Evolutionary conservation across 2,113 vertebrate species (phyloP), one percentile per base, ranked within the genome.

Genomic region (Anoura caudifer): DNA sequence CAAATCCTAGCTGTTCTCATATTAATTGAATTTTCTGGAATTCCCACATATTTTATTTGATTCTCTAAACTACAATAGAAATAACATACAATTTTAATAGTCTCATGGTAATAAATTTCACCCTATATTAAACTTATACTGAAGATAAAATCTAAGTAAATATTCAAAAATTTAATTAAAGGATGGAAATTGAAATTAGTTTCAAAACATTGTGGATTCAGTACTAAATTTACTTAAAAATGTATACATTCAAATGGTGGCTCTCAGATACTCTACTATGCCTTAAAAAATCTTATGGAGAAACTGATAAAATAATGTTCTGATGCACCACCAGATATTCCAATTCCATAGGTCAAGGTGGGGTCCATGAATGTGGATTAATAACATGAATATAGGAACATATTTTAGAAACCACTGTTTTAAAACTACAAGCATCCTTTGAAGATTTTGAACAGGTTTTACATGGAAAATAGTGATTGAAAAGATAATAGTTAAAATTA

Each of bases 341-440:
- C 41, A 24, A 4, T 43, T 79, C 11, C 28, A 19, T 80, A 36
- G 41, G 12, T 28, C 5, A 91, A 38, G 12, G 26, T 43, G 1
- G 2, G 4, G 0, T 45, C 7, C 8, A 28, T 13, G 16, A 41
- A 31, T 38, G 41, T 38, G 6, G 5, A 47, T 72, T 65, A n/a
- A 15, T 41, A 61, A 54, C 9, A 81, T 43, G 26, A 61, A 81
- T 43, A 8, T 61, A 81, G 36, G 20, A 75, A 75, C 43, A 75
- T 45, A 75, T 11, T 75, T 87, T 38, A 17, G n/a, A 59, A 87
- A 65, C 43, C 33, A 81, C n/a, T 63, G 1, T 26, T 84, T 87
- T 36, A 67, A 85, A 90, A 80, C 2, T 26, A 2, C 26, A 65
- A 41, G 1, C 4, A 50, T 45, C 75, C 20, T 54, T 56, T 85